phyloP scores from a whole-genome alignment of 2,113 vertebrate genomes.

The Campylomormyrus numenius region DNA sequence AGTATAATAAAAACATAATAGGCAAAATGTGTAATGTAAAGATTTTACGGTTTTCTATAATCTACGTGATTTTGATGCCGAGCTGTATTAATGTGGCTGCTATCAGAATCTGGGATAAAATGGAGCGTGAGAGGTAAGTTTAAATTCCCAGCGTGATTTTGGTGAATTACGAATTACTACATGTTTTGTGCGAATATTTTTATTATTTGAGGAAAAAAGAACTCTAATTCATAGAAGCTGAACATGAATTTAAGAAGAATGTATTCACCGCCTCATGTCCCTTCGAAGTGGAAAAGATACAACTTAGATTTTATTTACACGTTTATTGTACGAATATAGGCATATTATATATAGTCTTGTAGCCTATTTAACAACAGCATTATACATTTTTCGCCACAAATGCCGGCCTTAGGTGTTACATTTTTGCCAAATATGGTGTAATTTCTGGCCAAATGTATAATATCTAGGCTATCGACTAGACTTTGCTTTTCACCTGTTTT shows the following conservation, averaged over 20 bases:
- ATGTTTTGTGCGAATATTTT: neutral
- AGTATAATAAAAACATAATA: conserved; percentile 30
- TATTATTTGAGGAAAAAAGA: neutral
- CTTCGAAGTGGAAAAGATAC: neutral
- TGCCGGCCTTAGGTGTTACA: neutral
- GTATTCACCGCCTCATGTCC: neutral
- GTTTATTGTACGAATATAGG: neutral
- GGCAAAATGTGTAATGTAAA: conserved; percentile 53
- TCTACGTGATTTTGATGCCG: conserved; percentile 50
- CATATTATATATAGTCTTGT: neutral
- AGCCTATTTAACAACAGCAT: neutral
- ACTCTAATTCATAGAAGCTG: neutral
- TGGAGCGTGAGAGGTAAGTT: conserved; percentile 52
- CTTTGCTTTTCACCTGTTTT: neutral
- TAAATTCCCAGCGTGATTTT: neutral
- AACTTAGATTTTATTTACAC: neutral
- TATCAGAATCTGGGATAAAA: conserved; percentile 43
- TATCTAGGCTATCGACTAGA: neutral
- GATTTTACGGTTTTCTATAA: conserved; percentile 48
- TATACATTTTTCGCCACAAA: neutral
- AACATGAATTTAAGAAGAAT: neutral
- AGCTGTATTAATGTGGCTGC: conserved; percentile 45
- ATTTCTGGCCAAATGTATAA: neutral
- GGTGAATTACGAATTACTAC: neutral
- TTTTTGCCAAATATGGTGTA: neutral